Evolutionary conservation across 2,888 invertebrate genomes (phyloP).

Genomic region (Orchestes rusci): DNA sequence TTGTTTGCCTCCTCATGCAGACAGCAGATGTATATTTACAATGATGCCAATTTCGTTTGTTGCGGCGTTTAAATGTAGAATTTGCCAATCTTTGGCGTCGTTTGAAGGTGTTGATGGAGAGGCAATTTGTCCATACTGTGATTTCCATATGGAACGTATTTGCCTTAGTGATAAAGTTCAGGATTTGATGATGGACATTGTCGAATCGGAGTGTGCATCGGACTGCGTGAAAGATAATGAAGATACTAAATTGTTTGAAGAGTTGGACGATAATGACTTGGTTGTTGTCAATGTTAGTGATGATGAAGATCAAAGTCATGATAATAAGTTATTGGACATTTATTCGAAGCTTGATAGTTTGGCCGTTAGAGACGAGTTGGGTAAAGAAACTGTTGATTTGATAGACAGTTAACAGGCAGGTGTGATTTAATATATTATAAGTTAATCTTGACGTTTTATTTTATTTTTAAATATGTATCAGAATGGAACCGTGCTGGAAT

Average conservation of each 20-base stretch:
- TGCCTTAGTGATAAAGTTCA: constrained; percentile 3
- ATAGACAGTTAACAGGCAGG: no score
- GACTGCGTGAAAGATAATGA: constrained; percentile 15
- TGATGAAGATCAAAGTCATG: constrained; percentile 25
- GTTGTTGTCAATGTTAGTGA: constrained; percentile 32
- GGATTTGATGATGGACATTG: neutral
- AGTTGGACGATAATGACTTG: constrained; percentile 26
- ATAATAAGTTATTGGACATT: no score
- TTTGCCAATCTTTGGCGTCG: constrained; percentile 36
- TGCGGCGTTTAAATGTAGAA: constrained; percentile 38
- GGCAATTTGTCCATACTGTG: constrained; percentile 38
- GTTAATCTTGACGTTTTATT: no score
- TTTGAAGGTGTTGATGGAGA: constrained; percentile 33
- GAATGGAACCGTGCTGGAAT: no score
- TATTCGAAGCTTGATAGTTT: no score
- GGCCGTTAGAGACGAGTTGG: no score
- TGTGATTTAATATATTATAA: no score
- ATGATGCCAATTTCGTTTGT: constrained; percentile 37
- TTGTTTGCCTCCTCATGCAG: constrained; percentile 37
- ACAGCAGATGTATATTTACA: constrained; percentile 37
- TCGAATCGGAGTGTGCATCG: constrained; percentile 10
- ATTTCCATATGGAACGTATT: constrained; percentile 35
- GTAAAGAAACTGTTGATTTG: no score
- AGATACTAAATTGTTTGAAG: constrained; percentile 23
- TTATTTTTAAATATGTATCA: no score